Base-by-base conservation (phyloP, 2,888 invertebrate genomes). In the Tenodera sinensis region DNA sequence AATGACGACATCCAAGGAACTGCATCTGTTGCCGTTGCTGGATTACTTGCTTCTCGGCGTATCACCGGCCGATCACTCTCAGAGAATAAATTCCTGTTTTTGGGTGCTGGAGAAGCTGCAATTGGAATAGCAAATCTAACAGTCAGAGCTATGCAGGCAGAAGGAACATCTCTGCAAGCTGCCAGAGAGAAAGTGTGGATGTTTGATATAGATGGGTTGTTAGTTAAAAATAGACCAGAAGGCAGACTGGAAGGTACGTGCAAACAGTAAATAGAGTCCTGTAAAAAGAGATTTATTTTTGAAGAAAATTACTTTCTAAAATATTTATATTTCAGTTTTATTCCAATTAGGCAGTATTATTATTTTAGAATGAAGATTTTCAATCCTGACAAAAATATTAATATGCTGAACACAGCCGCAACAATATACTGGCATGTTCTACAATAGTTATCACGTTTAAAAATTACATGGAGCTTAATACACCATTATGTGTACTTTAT, bases 1-100 rank as follows among this genome's bases (percentile, higher is more conserved):
- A 99, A 99, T 93, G 99, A 99, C 92, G 99, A 99, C 92, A 99
- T 99, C 92, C 99, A 99, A 93, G 98, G 99, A 91, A 98, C 99
- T 0, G 99, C 99, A 3, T 96, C 98, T 47, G 99, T 99, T 0
- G 98, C 98, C 14, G 97, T 99, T 3, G 98, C 98, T 9, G 99
- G 99, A 0, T 94, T 99, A 28, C 94, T 98, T 92, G 97, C 98
- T 0, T 96, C 97, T 81, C 95, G 95, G 88, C 94, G 96, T 91
- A 94, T 98, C 89, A 98, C 98, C 0, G 96, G 96, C 92, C 96
- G 96, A 92, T 96, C 96, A 92, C 95, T 99, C 92, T 95, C 95
- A 84, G 98, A 99, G 90, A 97, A 98, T 92, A 97, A 95, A 89
- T 97, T 98, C 93, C 95, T 99, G 88, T 99, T 99, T 94, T 96